Conservation (phyloP, 2,888 invertebrate species). For the Chrysomela aeneicollis region DNA sequence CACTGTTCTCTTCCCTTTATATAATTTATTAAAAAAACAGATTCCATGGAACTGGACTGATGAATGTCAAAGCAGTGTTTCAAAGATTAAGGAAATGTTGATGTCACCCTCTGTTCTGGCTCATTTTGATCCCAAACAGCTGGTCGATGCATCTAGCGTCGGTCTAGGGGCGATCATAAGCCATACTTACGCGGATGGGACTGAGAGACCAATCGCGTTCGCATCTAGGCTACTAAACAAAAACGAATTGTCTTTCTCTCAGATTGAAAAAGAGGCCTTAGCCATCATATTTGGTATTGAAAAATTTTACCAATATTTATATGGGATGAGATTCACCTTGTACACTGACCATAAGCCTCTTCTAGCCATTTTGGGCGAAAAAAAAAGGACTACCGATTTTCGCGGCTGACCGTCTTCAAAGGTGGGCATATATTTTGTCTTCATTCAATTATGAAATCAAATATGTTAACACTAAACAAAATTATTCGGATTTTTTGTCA, state of each 20-base stretch:
- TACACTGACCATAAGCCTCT: conserved; percentile 17
- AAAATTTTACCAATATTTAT: conserved; percentile 23
- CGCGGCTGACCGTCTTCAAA: conserved; percentile 13
- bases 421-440: neutral
- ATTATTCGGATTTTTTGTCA: conserved; percentile 3
- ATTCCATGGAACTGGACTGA: conserved; percentile 13
- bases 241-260: neutral
- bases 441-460: no score
- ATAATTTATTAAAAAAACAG: conserved; percentile 25
- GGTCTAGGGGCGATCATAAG: conserved; percentile 19
- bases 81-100: conserved; percentile 18
- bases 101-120: neutral
- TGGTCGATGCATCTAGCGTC: conserved; percentile 16
- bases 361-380: neutral
- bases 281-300: no score
- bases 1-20: conserved; percentile 12
- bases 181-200: conserved; percentile 14
- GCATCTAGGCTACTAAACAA: conserved; percentile 7
- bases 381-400: conserved; percentile 17
- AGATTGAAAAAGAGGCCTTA: no score
- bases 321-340: conserved; percentile 15
- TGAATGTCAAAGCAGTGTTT: conserved; percentile 12
- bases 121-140: conserved; percentile 16
- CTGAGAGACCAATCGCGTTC: conserved; percentile 11
- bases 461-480: neutral